phyloP scores from a whole-genome alignment of 1,140 invertebrate species.

The Colletes latitarsis region DNA sequence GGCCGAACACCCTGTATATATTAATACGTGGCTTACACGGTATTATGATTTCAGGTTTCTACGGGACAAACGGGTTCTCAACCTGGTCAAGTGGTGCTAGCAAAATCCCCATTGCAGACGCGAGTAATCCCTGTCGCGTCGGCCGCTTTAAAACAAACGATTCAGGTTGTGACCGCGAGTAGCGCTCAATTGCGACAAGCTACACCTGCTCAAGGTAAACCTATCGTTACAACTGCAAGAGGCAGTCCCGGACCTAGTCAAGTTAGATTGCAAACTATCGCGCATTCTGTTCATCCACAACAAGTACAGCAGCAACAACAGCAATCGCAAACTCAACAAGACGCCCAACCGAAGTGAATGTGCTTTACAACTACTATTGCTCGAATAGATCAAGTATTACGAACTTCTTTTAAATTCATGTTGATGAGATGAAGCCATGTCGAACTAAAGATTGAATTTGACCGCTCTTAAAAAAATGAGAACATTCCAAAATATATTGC shows the following conservation, averaged over 20 bases:
- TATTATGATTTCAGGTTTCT: slow-evolving; percentile 67
- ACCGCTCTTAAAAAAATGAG: not conserved
- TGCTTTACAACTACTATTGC: not conserved
- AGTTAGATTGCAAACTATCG: slow-evolving; percentile 77
- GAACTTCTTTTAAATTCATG: not conserved
- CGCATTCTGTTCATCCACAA: slow-evolving; percentile 72
- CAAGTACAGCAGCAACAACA: slow-evolving; percentile 58
- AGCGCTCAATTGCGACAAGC: slow-evolving; percentile 76
- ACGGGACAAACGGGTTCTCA: slow-evolving; percentile 73
- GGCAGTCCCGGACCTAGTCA: slow-evolving; percentile 77
- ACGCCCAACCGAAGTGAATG: slow-evolving; percentile 70
- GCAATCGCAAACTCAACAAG: slow-evolving; percentile 64
- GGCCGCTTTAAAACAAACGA: slow-evolving; percentile 81
- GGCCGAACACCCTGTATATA: no score
- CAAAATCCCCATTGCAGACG: slow-evolving; percentile 78
- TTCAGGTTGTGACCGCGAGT: slow-evolving; percentile 81
- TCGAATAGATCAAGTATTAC: not conserved
- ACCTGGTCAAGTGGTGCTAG: slow-evolving; percentile 76
- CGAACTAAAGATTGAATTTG: not conserved
- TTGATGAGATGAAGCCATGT: not conserved
- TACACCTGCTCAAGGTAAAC: slow-evolving; percentile 75
- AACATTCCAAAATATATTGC: slow-evolving; percentile 42
- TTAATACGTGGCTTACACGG: not conserved
- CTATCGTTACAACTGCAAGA: slow-evolving; percentile 73
- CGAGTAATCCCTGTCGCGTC: slow-evolving; percentile 81